Evolutionary conservation across 92 coral and sea anemone genomes (phyloP).

Genomic region (Phenganax marumi): DNA sequence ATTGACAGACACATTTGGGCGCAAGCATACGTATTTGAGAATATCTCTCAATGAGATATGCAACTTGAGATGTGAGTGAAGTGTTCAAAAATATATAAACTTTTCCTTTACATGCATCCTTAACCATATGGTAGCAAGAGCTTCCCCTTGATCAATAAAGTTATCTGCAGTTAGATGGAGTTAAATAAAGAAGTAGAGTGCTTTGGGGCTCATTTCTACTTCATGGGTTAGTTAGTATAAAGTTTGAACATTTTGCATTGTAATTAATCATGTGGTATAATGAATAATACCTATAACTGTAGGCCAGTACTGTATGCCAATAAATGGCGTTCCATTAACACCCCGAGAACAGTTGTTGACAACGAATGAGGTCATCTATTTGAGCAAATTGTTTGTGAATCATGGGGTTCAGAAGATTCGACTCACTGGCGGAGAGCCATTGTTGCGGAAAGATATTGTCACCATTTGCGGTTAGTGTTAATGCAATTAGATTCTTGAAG

Average conservation of each 20-base stretch:
- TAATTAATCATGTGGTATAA: no score
- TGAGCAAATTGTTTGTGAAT: constrained; percentile 84
- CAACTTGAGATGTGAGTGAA: constrained; percentile 90
- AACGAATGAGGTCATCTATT: constrained; percentile 66
- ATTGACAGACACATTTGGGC: constrained; percentile 80
- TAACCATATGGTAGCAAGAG: no score
- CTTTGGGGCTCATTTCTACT: no score
- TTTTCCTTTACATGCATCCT: background rate
- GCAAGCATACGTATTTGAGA: constrained; percentile 83
- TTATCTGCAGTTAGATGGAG: no score
- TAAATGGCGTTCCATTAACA: constrained; percentile 76
- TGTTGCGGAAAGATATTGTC: constrained; percentile 85
- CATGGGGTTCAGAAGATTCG: constrained; percentile 92
- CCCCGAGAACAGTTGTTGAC: constrained; percentile 70
- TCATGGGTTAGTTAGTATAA: no score
- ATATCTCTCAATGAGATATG: constrained; percentile 94
- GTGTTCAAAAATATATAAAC: no score
- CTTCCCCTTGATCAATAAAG: no score
- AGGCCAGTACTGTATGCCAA: constrained; percentile 99
- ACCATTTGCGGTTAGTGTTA: constrained; percentile 80
- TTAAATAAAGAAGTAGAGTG: no score
- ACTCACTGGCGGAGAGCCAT: constrained; percentile 95
- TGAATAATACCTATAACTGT: background rate
- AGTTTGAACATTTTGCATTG: no score
- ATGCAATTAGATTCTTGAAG: no score